These are phyloP conservation scores for Anagyrus pseudococci DNA, from an alignment of 2,888 invertebrate species.

Conservation along the genomic window DNA sequence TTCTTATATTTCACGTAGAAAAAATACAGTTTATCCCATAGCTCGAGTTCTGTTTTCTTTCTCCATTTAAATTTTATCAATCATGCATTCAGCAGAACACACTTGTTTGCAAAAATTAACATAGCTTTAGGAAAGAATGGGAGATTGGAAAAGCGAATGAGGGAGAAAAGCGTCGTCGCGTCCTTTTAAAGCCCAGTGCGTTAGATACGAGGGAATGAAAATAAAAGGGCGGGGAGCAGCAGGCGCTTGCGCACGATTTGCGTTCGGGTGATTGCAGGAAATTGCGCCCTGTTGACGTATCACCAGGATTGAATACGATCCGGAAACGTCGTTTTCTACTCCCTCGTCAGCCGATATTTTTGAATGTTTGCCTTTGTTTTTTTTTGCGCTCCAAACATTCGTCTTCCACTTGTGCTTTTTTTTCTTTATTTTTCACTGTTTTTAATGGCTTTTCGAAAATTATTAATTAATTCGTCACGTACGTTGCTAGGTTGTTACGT, in stretches of 20 bases:
- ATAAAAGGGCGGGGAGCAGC: not conserved
- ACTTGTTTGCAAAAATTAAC: constrained; percentile 2
- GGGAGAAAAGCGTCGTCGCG: no score
- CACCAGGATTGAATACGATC: constrained; percentile 29
- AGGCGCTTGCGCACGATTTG: constrained; percentile 5
- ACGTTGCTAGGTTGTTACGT: no score
- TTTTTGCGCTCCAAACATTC: constrained; percentile 4
- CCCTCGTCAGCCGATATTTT: not conserved
- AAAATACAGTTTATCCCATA: no score
- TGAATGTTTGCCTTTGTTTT: constrained; percentile 15
- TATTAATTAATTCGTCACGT: no score
- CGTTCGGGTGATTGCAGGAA: constrained; percentile 26
- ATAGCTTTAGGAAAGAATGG: not conserved
- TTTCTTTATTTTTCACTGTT: no score
- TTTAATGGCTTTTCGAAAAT: no score
- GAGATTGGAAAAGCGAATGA: not conserved
- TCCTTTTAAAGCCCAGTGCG: no score
- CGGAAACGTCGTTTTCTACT: constrained; percentile 9
- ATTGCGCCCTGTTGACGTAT: constrained; percentile 30
- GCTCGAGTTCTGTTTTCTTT: constrained; percentile 5
- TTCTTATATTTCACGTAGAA: no score
- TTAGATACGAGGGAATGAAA: not conserved
- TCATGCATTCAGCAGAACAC: constrained; percentile 12
- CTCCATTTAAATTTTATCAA: not conserved
- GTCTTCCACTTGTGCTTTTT: no score